Percentiles rank a stretch among this genome's conserved stretches.
Conservation (phyloP, 2,888 invertebrate genomes). For the Trachelus stipa region DNA sequence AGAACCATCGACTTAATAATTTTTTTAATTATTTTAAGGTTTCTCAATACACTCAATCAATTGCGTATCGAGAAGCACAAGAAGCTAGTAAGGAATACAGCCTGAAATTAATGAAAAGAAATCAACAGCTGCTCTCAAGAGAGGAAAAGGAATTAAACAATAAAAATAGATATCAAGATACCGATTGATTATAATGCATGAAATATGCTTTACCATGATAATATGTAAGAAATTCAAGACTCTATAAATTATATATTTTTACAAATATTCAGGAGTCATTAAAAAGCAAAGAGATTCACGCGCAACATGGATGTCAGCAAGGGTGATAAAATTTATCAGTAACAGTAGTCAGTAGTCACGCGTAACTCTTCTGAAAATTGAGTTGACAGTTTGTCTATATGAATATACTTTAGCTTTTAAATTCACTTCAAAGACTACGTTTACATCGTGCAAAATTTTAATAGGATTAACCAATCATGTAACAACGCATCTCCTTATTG, state of each 20-base stretch:
- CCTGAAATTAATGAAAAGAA: conserved; percentile 32
- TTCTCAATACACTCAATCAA: conserved; percentile 41
- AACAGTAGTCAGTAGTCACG: not conserved
- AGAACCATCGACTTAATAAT: not conserved
- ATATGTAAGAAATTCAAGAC: not conserved
- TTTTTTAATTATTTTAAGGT: conserved; percentile 31
- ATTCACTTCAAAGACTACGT: too few species aligned
- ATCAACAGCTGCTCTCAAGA: conserved; percentile 26
- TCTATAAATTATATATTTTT: not conserved
- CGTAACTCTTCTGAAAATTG: too few species aligned
- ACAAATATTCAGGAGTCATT: not conserved
- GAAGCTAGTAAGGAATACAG: conserved; percentile 38
- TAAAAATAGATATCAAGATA: not conserved
- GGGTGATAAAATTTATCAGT: not conserved
- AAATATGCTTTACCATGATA: not conserved
- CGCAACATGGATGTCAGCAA: not conserved
- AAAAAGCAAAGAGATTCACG: not conserved
- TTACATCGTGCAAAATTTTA: too few species aligned
- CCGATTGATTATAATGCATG: not conserved
- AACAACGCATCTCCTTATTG: too few species aligned
- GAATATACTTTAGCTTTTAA: too few species aligned
- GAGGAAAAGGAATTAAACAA: not conserved
- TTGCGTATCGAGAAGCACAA: conserved; percentile 38
- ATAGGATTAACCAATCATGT: too few species aligned
- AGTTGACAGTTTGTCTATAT: too few species aligned